Base-by-base conservation (phyloP, 2,113 vertebrate genomes). In the Triplophysa siluroides region DNA sequence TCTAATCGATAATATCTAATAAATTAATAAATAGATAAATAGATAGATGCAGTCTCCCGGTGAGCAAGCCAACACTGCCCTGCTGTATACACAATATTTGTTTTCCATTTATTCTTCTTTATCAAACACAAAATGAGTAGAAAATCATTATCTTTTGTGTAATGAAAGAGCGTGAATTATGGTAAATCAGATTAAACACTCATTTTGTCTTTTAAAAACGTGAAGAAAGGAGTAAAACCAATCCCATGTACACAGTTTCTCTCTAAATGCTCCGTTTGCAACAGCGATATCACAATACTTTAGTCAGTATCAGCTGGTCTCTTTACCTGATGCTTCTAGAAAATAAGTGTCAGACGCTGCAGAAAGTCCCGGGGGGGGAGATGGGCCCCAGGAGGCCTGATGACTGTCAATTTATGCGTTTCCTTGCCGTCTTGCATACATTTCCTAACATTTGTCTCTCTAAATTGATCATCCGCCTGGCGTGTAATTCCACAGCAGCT, bases 321-420 rank as follows among this genome's bases (percentile, higher is more conserved):
- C 62, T 14, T n/a, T 38, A 43, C 26, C 47, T n/a, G 38, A 14
- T 38, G 50, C 45, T 56, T 76, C 38, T 58, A 24, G 33, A 33
- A 79, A 79, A 79, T 75, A 24, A 76, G 73, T 63, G 61, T 70
- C 7, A 33, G 45, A 76, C 62, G 47, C 70, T 75, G 64, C 29
- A 74, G 64, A 70, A 69, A 63, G 71, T 38, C 29, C 16, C 68
- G 54, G 12, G 13, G 33, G 19, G 33, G 23, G 75, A 18, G 61
- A 58, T 41, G 72, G 24, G 41, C 52, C 16, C 52, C 8, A 38
- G 47, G 24, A 5, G 33, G n/a, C 21, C 26, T 26, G 11, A 38
- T 65, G 64, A 23, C 19, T 38, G 54, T 63, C 19, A 56, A 63
- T 72, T 79, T 62, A 71, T 61, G 43, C 78, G 23, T 33, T 71